A percentile compares a stretch with the other conserved stretches of the same genome.
These are phyloP conservation scores for Cepaea nemoralis DNA, from an alignment of 1,140 invertebrate species.

Conservation along the genomic window DNA sequence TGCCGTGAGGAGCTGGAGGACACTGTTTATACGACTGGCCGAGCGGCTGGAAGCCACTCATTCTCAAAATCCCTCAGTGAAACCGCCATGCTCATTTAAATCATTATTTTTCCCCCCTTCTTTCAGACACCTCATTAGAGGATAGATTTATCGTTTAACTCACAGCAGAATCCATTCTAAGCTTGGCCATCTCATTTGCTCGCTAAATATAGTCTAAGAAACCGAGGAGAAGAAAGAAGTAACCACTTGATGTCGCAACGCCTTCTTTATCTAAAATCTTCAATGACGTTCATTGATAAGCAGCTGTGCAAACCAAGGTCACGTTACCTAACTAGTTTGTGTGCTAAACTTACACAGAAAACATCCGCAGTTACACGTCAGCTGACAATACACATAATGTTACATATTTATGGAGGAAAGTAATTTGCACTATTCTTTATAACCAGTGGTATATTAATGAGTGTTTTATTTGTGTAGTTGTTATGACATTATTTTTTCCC, in stretches of 20 bases:
- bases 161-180: background rate
- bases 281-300: background rate
- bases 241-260: background rate
- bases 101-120: background rate
- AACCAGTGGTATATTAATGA: no score
- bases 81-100: background rate
- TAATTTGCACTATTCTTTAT: no score
- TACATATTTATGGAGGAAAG: no score
- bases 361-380: no score
- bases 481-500: no score
- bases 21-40: background rate
- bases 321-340: no score
- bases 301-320: no score
- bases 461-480: no score
- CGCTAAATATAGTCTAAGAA: background rate
- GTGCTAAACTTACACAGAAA: no score
- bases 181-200: background rate
- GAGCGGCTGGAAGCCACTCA: slow-evolving; percentile 8
- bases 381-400: no score
- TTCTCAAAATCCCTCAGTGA: background rate
- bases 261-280: background rate
- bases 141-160: background rate
- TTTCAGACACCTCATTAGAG: background rate
- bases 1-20: slow-evolving; percentile 8
- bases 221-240: background rate